These are phyloP conservation scores for Sebastes hubbsi DNA, from an alignment of 2,797 vertebrate species.

Conservation along the genomic window DNA sequence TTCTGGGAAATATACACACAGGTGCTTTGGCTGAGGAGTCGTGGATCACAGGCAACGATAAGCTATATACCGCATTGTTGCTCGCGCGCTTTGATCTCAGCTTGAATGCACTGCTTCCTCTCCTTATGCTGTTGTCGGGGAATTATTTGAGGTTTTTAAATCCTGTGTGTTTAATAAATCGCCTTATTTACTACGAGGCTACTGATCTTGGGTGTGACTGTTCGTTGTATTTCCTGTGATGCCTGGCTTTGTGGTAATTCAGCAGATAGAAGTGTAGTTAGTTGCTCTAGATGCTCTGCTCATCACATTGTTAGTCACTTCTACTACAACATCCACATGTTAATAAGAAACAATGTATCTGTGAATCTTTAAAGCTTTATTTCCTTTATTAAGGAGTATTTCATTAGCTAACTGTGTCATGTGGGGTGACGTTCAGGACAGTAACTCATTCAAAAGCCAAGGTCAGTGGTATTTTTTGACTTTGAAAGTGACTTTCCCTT, in stretches of 20 bases:
- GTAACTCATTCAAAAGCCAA: background rate
- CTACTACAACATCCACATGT: background rate
- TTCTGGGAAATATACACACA: constrained; percentile 69
- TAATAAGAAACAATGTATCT: background rate
- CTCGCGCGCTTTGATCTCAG: constrained; percentile 72
- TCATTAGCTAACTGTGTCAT: background rate
- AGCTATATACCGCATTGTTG: constrained; percentile 56
- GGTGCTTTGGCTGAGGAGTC: constrained; percentile 59
- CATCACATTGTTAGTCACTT: background rate
- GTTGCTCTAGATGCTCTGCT: background rate
- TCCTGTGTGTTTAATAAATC: constrained; percentile 62
- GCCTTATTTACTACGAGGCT: constrained; percentile 19
- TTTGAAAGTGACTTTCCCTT: background rate
- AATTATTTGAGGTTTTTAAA: constrained; percentile 63
- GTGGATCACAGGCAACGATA: constrained; percentile 49
- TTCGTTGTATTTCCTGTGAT: constrained; percentile 5
- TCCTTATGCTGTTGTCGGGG: constrained; percentile 28
- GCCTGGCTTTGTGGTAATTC: constrained; percentile 21
- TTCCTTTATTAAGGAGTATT: background rate
- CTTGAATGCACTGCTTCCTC: constrained; percentile 44
- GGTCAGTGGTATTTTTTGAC: background rate
- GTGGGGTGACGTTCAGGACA: background rate
- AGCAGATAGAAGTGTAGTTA: background rate
- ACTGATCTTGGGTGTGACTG: constrained; percentile 16
- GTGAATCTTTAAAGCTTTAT: background rate